Evolutionary conservation across 2,797 vertebrate genomes (phyloP).

Genomic region (Spinibarbus caldwelli): DNA sequence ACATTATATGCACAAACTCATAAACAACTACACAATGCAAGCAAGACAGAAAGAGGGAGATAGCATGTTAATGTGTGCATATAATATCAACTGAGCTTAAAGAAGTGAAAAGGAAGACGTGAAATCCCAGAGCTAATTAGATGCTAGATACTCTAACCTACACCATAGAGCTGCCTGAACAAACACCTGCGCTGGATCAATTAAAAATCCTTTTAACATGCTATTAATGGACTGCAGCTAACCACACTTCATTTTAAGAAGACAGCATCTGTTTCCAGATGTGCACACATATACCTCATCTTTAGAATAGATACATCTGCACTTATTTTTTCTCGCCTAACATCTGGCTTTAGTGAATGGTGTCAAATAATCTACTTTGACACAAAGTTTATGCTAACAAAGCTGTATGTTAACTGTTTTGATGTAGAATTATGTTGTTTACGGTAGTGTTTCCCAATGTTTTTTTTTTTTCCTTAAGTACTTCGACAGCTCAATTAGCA

Average conservation of each 20-base stretch:
- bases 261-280: slow-evolving; percentile 65
- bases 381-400: no score
- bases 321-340: neutral
- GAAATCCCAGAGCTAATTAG: slow-evolving; percentile 79
- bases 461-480: no score
- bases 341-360: slow-evolving; percentile 1
- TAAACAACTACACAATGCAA: slow-evolving; percentile 38
- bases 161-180: slow-evolving; percentile 71
- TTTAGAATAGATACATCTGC: neutral
- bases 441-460: no score
- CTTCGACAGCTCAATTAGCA: no score
- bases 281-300: slow-evolving; percentile 32
- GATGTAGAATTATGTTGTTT: no score
- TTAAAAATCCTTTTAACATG: slow-evolving; percentile 71
- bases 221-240: slow-evolving; percentile 69
- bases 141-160: slow-evolving; percentile 69
- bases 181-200: slow-evolving; percentile 79
- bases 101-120: slow-evolving; percentile 65
- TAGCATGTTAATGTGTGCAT: slow-evolving; percentile 42
- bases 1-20: slow-evolving; percentile 53
- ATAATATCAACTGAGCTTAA: slow-evolving; percentile 33
- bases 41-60: slow-evolving; percentile 53
- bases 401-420: neutral
- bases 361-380: neutral
- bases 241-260: slow-evolving; percentile 70